Evolutionary conservation across 2,888 invertebrate genomes (phyloP), one percentile per base, ranked within the genome.

Genomic region (Cheilosia pagana): DNA sequence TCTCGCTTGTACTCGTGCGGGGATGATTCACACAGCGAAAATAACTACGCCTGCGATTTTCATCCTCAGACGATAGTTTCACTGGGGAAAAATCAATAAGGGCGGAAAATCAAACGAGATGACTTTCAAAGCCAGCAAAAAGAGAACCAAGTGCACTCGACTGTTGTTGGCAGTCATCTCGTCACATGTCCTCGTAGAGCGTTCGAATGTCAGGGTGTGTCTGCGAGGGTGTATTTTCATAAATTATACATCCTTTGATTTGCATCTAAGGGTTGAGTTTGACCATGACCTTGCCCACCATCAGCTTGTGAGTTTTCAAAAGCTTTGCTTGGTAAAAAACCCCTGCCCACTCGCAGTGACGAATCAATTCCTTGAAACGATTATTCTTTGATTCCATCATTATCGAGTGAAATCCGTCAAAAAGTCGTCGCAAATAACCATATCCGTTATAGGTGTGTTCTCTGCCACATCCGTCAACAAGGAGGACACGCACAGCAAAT

Each of bases 11-110:
- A 41, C 41, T 8, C 39, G 14, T n/a, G 21, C 1, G 19, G 19
- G 23, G 52, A 31, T 48, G 31, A 45, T 19, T 8, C 41, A 7
- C 65, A 60, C 19, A 57, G n/a, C 35, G 23, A 23, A 52, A 10
- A 50, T 59, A 65, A 55, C 35, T 35, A 65, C 65, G 19, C 19
- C 39, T 41, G 55, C 48, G 65, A 75, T 48, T 57, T 59, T 67
- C n/a, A 41, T 72, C 53, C 23, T 14, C 16, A 48, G 57, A 2
- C 65, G 48, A 75, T 75, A 75, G 65, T 74, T 48, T 57, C 4
- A 16, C 45, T 14, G 59, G 59, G 72, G 28, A 53, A 79, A 74
- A 74, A 81, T 81, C 74, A 62, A 81, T 74, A 74, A 10, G n/a
- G 23, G 31, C 16, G 35, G n/a, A 31, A 31, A 10, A 31, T 21